phyloP scores from a whole-genome alignment of 2,113 vertebrate genomes.

The Ceyx melanurus region DNA sequence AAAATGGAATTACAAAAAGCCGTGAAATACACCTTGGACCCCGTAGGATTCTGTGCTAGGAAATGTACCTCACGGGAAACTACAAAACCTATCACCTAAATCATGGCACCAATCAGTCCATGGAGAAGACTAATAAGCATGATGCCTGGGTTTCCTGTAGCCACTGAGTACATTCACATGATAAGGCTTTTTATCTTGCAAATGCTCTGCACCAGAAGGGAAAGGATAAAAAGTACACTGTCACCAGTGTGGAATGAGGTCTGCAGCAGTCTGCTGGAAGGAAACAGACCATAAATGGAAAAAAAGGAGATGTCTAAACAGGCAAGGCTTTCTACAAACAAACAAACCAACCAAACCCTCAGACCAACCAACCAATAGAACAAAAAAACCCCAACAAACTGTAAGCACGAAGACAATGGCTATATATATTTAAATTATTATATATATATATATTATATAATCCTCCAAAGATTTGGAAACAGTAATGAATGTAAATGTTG shows the following conservation, averaged over 20 bases:
- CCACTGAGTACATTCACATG: neutral
- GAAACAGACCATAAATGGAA: neutral
- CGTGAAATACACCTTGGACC: neutral
- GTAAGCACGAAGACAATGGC: neutral
- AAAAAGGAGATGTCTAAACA: neutral
- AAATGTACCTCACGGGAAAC: neutral
- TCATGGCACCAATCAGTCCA: neutral
- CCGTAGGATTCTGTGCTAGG: rapidly evolving
- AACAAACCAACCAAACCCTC: no score
- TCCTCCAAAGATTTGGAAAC: neutral
- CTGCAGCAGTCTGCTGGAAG: neutral
- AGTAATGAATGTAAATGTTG: neutral
- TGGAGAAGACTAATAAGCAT: neutral
- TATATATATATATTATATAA: neutral
- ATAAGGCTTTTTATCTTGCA: constrained; percentile 3
- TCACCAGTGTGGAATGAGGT: neutral
- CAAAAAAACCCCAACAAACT: no score
- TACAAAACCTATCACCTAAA: neutral
- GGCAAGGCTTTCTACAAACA: neutral
- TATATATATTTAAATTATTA: neutral
- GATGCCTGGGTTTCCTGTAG: neutral
- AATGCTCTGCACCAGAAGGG: neutral
- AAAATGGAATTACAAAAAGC: neutral
- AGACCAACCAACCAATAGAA: no score
- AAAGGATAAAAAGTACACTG: neutral